These are phyloP conservation scores for Uria aalge DNA, from an alignment of 2,113 vertebrate species.

Conservation along the genomic window DNA sequence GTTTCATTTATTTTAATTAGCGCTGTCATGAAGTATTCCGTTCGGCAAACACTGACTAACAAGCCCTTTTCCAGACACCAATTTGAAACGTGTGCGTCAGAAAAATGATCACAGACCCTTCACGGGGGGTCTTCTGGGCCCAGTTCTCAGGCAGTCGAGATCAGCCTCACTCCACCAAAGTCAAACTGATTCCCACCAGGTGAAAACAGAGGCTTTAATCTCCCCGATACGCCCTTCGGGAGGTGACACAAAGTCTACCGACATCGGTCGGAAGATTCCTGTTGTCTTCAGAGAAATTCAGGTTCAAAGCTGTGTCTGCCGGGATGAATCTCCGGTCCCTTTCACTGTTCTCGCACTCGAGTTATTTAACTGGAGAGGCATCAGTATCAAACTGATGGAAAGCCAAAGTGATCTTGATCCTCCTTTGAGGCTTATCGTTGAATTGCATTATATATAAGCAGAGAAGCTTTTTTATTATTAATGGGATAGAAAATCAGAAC, in stretches of 20 bases:
- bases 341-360: not conserved
- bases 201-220: not conserved
- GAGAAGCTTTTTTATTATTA: constrained; percentile 59
- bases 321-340: not conserved
- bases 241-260: not conserved
- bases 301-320: not conserved
- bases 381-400: constrained; percentile 56
- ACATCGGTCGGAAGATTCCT: not conserved
- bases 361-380: constrained; percentile 12
- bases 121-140: not conserved
- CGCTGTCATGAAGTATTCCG: not conserved
- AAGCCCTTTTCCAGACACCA: constrained; percentile 7
- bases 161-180: not conserved
- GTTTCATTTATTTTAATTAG: constrained; percentile 69
- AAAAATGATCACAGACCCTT: not conserved
- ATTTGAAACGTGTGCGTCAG: not conserved
- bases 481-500: constrained; percentile 63
- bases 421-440: constrained; percentile 55
- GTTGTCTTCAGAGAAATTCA: not conserved
- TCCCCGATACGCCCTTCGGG: fast-evolving
- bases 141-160: fast-evolving
- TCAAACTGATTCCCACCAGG: not conserved
- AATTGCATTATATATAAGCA: constrained; percentile 66
- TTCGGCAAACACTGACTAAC: constrained; percentile 6
- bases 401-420: constrained; percentile 62